Conservation (phyloP, 2,113 vertebrate genomes). For the Rhabdomys dilectus region DNA sequence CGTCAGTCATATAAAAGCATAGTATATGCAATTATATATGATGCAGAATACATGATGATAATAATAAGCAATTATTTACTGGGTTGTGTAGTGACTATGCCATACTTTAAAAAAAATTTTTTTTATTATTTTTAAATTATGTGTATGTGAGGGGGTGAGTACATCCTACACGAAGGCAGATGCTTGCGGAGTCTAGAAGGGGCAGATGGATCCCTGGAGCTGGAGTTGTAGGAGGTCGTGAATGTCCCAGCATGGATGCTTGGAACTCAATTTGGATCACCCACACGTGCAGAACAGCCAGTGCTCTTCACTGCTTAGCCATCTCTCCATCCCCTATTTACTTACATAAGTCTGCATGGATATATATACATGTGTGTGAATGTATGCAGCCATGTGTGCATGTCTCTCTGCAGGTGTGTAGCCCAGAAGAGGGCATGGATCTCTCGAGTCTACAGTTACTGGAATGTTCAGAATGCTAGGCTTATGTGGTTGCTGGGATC, state of each 20-base stretch:
- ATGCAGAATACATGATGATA: not conserved
- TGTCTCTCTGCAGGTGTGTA: not conserved
- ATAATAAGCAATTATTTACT: not conserved
- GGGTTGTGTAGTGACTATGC: not conserved
- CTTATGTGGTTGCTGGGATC: not conserved
- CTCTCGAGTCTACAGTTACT: not conserved
- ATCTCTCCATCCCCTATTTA: not conserved
- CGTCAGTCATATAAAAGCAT: not conserved
- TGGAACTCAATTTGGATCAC: not conserved
- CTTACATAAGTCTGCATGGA: not conserved
- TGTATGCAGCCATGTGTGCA: not conserved
- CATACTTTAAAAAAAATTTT: not conserved
- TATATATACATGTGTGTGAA: not conserved
- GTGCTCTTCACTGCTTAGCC: not conserved
- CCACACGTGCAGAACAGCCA: not conserved
- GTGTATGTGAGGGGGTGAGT: not conserved
- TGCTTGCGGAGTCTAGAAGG: too few relatives aligned
- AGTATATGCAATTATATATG: not conserved
- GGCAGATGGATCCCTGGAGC: not conserved
- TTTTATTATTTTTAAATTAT: not conserved
- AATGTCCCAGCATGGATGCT: not conserved
- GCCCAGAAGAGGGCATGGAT: not conserved
- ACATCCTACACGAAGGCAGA: too few relatives aligned
- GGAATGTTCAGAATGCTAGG: not conserved
- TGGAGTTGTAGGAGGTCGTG: not conserved